Base-by-base conservation (phyloP, 2,113 vertebrate species). In the Sialia sialis region DNA sequence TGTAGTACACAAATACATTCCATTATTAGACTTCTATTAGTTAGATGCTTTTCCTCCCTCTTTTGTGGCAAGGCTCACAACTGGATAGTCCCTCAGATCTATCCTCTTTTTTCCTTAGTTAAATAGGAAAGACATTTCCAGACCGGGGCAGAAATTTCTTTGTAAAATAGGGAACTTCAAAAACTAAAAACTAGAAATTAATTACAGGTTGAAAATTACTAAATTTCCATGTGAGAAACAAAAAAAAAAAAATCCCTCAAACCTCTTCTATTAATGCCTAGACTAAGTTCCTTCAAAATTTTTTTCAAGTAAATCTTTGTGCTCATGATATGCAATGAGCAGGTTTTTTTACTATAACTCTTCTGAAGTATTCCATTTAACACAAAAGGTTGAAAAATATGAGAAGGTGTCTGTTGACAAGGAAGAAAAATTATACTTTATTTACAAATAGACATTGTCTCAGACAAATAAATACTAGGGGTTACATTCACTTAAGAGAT, bases 391-490 rank as follows among this genome's bases (percentile, higher is more conserved):
- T 36, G 4, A 26, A 82, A 62, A 51, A 56, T 2, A 41, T 38
- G 5, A 63, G 23, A 72, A 23, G 3, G 1, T 52, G 16, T 29
- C 20, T 84, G 22, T 21, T 62, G n/a, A n/a, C 12, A 55, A 46
- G 38, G 32, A 72, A 32, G 4, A 49, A 82, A 59, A 76, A 44
- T 14, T 12, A 34, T 73, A 60, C 13, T 77, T 59, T 60, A n/a
- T 54, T 80, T 86, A 20, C 41, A 69, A 69, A 13, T 3, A 73
- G 4, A 29, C 1, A 8, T 62, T 60, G 9, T 69, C 25, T 18
- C 13, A 23, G 13, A 16, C 2, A 44, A 10, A n/a, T 0, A 0
- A 49, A 44, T 34, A 10, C 6, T 41, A 36, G 17, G 55, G 5
- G 22, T 49, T 58, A 27, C 10, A 14, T 22, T 56, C n/a, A 77